These are phyloP conservation scores for Campoplex capitator DNA, from an alignment of 2,888 invertebrate genomes.

Conservation along the genomic window DNA sequence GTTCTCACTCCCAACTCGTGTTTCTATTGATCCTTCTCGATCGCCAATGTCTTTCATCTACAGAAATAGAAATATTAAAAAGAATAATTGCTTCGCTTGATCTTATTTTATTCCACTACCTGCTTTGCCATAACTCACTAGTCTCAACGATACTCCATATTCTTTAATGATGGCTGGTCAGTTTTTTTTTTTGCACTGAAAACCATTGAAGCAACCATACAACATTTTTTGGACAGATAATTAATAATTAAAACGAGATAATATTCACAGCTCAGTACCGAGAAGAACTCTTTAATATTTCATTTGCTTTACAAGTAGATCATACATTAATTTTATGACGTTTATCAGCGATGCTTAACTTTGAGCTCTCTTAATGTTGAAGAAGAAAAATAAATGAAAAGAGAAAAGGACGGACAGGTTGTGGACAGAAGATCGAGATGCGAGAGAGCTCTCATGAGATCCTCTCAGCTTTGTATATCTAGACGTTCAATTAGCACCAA, in stretches of 20 bases:
- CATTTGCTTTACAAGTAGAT: neutral
- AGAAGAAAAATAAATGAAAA: neutral
- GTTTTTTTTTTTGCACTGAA: too few species aligned
- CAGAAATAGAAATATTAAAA: too few species aligned
- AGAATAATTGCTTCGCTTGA: too few species aligned
- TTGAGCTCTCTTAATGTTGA: neutral
- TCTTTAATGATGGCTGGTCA: too few species aligned
- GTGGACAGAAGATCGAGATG: neutral
- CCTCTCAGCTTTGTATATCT: constrained; percentile 44
- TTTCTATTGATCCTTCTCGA: too few species aligned
- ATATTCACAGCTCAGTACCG: neutral
- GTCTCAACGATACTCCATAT: too few species aligned
- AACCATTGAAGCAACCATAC: neutral
- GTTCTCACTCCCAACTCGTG: too few species aligned
- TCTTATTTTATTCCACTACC: too few species aligned
- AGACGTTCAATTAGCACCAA: constrained; percentile 74
- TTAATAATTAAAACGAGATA: neutral
- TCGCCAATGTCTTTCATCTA: too few species aligned
- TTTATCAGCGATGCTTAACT: neutral
- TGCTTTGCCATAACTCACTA: too few species aligned
- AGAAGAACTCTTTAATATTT: neutral
- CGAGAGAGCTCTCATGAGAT: constrained; percentile 21
- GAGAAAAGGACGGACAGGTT: neutral
- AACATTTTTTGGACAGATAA: neutral
- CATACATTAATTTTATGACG: neutral